Base-by-base conservation (phyloP, 1,140 invertebrate species). In the Listronotus oregonensis region DNA sequence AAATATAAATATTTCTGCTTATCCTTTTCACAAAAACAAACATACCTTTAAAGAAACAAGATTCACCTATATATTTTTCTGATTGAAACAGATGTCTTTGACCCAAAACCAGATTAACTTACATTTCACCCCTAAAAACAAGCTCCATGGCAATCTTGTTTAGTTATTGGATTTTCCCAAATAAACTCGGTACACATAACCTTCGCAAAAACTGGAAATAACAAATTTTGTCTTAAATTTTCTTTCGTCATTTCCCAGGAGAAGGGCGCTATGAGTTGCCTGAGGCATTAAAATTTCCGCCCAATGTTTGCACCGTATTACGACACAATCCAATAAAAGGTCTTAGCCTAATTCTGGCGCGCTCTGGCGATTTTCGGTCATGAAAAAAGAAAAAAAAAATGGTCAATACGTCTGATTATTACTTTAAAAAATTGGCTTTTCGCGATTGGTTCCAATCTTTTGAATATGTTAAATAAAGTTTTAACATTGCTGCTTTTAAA, bases 101-200 rank as follows among this genome's bases (percentile, higher is more conserved):
- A 50, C 61, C 52, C 49, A 10, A 65, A 65, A 65, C 62, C 52
- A 18, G 54, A 65, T 65, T 65, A 65, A 37, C 55, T 65, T 57
- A 58, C 18, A 43, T 65, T 58, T 65, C 54, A 54, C 63, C 63
- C 44, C 63, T 14, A 57, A 64, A 64, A 62, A 34, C 52, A 21
- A 49, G 46, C 63, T 58, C 43, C 17, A 50, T 56, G 44, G 52
- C 54, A 61, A 66, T 61, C 57, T 49, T 43, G 64, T 66, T 66
- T 66, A 61, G 44, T 66, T 66, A 66, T 66, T 51, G 52, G 64
- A 66, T 66, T 66, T 66, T 56, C 56, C 47, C 37, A 50, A 66
- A 66, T 55, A 55, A 66, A 60, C 51, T 54, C 42, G 18, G 56
- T 42, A 60, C 56, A 54, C 57, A 43, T n/a, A 21, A 47, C 49